phyloP scores from a whole-genome alignment of 1,140 invertebrate genomes.

The Coptotermes formosanus region DNA sequence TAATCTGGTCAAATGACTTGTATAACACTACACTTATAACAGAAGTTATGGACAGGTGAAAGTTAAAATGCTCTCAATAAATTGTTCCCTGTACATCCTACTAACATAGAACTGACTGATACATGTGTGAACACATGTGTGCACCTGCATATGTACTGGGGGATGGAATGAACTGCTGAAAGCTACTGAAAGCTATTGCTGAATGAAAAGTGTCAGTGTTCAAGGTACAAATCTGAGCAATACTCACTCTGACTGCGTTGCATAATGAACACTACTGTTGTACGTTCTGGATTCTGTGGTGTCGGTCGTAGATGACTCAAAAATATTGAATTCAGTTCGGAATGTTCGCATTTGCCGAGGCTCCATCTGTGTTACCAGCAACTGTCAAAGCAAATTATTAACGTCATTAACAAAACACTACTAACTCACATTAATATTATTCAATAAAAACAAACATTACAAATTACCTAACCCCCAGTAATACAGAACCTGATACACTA shows the following conservation, averaged over 20 bases:
- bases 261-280: slow-evolving; percentile 28
- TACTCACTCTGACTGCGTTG: slow-evolving; percentile 22
- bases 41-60: too few species aligned
- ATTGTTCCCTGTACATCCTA: too few species aligned
- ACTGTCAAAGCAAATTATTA: slow-evolving; percentile 42
- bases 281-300: slow-evolving; percentile 21
- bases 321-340: slow-evolving; percentile 75
- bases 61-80: too few species aligned
- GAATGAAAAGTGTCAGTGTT: too few species aligned
- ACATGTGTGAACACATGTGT: too few species aligned
- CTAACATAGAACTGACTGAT: too few species aligned
- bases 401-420: background rate
- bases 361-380: slow-evolving; percentile 60
- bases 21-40: too few species aligned
- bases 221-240: background rate
- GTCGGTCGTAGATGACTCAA: slow-evolving; percentile 54
- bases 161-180: too few species aligned
- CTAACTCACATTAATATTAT: background rate
- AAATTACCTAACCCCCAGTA: background rate
- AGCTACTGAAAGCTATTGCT: too few species aligned
- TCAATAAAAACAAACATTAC: background rate
- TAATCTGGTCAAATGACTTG: too few species aligned
- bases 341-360: slow-evolving; percentile 70
- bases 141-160: too few species aligned
- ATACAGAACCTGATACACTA: background rate